Conservation (phyloP, 2,113 vertebrate species). For the Alaudala cheleensis region DNA sequence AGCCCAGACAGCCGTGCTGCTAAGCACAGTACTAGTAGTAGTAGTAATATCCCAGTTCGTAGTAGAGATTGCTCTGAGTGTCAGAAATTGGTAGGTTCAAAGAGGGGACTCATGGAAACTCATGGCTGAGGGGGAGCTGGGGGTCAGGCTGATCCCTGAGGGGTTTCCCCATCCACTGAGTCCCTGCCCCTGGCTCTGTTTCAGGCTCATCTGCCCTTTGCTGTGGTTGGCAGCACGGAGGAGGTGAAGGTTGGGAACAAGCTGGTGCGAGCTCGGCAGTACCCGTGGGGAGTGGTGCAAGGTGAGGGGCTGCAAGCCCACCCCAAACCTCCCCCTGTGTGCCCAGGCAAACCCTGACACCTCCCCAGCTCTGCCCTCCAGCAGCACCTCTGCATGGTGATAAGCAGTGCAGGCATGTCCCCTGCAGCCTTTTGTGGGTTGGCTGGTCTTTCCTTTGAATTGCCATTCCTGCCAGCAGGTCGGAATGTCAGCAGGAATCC, state of each 20-base stretch:
- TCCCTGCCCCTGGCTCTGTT: neutral
- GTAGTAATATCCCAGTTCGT: fast-evolving
- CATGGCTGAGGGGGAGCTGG: neutral
- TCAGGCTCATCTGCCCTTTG: slow-evolving; percentile 95
- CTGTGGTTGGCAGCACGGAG: slow-evolving; percentile 95
- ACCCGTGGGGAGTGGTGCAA: slow-evolving; percentile 98
- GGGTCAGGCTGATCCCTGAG: neutral
- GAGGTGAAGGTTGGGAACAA: slow-evolving; percentile 98
- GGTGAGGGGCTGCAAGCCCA: slow-evolving; percentile 73
- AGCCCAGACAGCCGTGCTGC: neutral
- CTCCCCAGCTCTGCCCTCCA: neutral
- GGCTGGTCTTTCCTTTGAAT: neutral
- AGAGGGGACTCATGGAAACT: neutral
- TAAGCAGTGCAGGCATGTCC: fast-evolving
- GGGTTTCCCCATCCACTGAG: neutral
- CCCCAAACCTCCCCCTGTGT: neutral
- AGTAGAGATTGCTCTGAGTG: fast-evolving
- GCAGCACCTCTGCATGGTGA: fast-evolving
- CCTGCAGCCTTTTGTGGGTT: neutral
- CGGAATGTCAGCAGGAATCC: fast-evolving
- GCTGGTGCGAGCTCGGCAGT: slow-evolving; percentile 93
- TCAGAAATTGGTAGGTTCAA: neutral
- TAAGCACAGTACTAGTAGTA: neutral
- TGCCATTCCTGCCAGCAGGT: neutral
- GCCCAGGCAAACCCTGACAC: fast-evolving